Evolutionary conservation across 2,888 invertebrate species (phyloP).

Genomic region (Gymnosoma rotundatum): DNA sequence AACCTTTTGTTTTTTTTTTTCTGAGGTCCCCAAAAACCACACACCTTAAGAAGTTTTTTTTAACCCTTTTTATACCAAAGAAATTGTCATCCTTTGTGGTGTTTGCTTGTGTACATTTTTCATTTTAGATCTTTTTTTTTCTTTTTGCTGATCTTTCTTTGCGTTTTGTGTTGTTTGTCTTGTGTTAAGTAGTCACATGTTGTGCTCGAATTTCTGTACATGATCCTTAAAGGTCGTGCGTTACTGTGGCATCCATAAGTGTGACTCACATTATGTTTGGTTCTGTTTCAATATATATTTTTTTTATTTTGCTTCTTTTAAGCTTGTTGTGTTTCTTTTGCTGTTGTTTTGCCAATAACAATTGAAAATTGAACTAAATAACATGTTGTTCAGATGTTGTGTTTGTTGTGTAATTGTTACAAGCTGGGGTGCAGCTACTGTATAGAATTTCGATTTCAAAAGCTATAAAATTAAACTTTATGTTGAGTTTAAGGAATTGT

Average conservation of each 20-base stretch:
- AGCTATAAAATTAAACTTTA: too few species aligned
- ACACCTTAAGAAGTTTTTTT: background rate
- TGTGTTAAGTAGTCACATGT: slow-evolving; percentile 62
- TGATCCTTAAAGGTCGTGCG: slow-evolving; percentile 70
- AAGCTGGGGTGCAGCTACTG: slow-evolving; percentile 58
- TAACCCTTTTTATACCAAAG: background rate
- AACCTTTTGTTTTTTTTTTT: slow-evolving; percentile 22
- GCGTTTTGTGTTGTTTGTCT: slow-evolving; percentile 31
- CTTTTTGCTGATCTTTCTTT: background rate
- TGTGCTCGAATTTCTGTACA: slow-evolving; percentile 70
- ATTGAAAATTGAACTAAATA: slow-evolving; percentile 61
- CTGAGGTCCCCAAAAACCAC: background rate
- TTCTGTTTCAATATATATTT: background rate
- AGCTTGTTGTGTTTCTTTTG: slow-evolving; percentile 4
- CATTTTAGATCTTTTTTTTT: background rate
- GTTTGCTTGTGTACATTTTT: background rate
- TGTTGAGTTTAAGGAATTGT: too few species aligned
- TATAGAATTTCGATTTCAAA: background rate
- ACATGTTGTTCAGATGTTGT: slow-evolving; percentile 64
- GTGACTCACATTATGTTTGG: slow-evolving; percentile 51
- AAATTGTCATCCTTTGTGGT: slow-evolving; percentile 32
- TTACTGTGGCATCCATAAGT: slow-evolving; percentile 55
- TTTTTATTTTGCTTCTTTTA: background rate
- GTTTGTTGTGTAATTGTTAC: slow-evolving; percentile 68
- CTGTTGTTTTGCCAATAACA: slow-evolving; percentile 55